phyloP scores from a whole-genome alignment of 2,113 vertebrate genomes.

The Oceanodroma tethys region DNA sequence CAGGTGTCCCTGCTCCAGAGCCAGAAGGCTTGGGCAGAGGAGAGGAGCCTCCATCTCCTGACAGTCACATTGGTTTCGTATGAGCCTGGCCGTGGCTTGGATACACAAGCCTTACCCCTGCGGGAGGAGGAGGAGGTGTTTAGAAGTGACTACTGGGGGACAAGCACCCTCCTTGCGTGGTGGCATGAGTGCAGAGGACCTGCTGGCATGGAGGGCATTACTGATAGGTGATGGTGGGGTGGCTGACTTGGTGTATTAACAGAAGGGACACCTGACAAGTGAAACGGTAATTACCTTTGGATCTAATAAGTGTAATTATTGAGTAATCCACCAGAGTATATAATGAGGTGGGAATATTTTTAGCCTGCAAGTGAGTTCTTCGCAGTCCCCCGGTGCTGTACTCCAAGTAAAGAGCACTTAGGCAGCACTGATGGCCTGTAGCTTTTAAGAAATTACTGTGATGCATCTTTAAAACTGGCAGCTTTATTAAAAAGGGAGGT shows the following conservation, averaged over 20 bases:
- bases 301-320: constrained; percentile 18
- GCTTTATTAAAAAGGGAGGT: constrained; percentile 54
- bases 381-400: background rate
- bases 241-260: background rate
- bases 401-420: constrained; percentile 1
- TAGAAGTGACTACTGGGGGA: background rate
- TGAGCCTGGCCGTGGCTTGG: background rate
- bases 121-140: background rate
- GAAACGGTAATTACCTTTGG: constrained; percentile 6
- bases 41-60: background rate
- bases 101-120: background rate
- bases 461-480: constrained; percentile 24
- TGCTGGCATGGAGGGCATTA: background rate
- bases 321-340: constrained; percentile 4
- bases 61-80: background rate
- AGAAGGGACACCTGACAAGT: background rate
- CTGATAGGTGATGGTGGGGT: background rate
- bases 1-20: background rate
- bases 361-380: background rate
- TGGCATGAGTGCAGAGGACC: background rate
- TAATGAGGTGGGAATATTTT: constrained; percentile 47
- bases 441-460: constrained; percentile 31
- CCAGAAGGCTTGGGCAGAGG: background rate
- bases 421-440: constrained; percentile 20
- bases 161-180: background rate